Evolutionary conservation across 2,888 invertebrate genomes (phyloP).

Genomic region (Microctonus aethiopoides): DNA sequence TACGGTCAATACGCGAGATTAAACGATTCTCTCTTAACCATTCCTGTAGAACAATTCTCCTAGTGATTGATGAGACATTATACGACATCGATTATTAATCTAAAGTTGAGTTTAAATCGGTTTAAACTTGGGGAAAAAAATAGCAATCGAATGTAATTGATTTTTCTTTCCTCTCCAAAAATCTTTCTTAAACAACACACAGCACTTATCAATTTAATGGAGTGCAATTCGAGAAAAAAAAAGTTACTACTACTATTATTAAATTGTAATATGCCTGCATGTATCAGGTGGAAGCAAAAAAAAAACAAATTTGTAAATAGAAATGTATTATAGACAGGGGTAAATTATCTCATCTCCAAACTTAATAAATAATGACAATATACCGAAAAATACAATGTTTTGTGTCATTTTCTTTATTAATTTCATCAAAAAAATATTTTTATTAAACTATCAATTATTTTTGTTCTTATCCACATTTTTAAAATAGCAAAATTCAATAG

Average conservation of each 20-base stretch:
- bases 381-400: slow-evolving; percentile 44
- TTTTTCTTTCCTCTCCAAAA: neutral
- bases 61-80: slow-evolving; percentile 18
- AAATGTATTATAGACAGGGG: slow-evolving; percentile 61
- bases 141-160: neutral
- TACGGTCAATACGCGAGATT: neutral
- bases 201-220: slow-evolving; percentile 15
- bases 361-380: slow-evolving; percentile 64
- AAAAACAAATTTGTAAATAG: slow-evolving; percentile 55
- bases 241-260: slow-evolving; percentile 19
- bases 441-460: neutral
- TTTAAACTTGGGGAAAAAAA: neutral
- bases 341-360: slow-evolving; percentile 61
- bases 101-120: neutral
- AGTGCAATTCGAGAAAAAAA: slow-evolving; percentile 11
- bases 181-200: neutral
- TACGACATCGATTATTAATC: neutral
- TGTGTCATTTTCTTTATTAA: slow-evolving; percentile 1
- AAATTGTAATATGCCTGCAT: neutral
- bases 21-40: slow-evolving; percentile 5
- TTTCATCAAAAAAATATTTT: slow-evolving; percentile 17
- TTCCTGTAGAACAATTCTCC: slow-evolving; percentile 22
- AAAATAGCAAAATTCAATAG: too few relatives aligned
- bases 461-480: too few relatives aligned
- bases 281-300: slow-evolving; percentile 19